Base-by-base conservation (phyloP, 2,888 invertebrate genomes). In the Dendrolimus pini region DNA sequence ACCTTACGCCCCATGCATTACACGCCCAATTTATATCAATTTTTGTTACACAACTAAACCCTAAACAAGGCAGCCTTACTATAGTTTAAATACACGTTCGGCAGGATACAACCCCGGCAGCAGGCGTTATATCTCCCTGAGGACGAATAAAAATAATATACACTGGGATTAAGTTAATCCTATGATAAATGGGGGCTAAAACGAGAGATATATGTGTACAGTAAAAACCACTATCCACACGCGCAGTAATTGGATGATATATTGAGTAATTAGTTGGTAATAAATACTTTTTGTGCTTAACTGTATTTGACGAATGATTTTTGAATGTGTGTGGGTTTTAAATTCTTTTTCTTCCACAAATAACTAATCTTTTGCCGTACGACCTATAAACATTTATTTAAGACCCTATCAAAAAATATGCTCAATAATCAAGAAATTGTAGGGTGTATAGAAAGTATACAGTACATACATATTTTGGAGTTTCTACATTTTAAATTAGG, bases 121-220 rank as follows among this genome's bases (percentile, higher is more conserved):
- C 47, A 47, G 47, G 9, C 9, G 47, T 47, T 78, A 81, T 80
- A 74, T 74, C 69, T 71, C 83, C 77, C 77, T 58, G 61, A 75
- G 80, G 83, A 74, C 70, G 68, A 82, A 82, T 83, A 82, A 80
- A 82, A 83, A 82, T 83, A 83, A 83, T 80, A 80, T 81, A 83
- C 78, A 78, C 75, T 68, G 65, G 76, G 77, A 81, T 83, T 75
- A 77, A 77, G 71, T 78, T 83, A 81, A 82, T 83, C 82, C 80
- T 70, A 80, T 84, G 82, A 84, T 82, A 75, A 77, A 84, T 82
- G 77, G 73, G 77, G 79, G 72, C 61, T 63, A 61, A 71, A 65
- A 64, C 66, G 67, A 58, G 60, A 41, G 61, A 65, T 61, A 63
- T 66, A 68, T 66, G 68, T 62, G 64, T 65, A 54, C 56, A 55